phyloP scores from a whole-genome alignment of 2,888 invertebrate species.

The Drosophila pegasa region DNA sequence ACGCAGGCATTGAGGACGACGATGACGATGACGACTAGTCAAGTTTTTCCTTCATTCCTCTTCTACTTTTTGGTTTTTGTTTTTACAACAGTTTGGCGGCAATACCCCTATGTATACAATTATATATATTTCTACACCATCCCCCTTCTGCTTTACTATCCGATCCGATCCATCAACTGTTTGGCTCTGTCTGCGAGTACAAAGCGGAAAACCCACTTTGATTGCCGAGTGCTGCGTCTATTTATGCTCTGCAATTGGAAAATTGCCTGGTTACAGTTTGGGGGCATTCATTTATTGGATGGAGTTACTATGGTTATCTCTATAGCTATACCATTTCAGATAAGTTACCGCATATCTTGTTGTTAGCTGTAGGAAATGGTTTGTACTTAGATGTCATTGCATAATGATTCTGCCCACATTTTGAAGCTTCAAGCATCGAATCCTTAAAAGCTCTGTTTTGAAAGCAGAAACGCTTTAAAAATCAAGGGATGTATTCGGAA shows the following conservation, averaged over 20 bases:
- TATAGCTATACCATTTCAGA: conserved; percentile 4
- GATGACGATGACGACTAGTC: conserved; percentile 40
- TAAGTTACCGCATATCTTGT: conserved; percentile 27
- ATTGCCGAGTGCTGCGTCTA: conserved; percentile 43
- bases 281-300: conserved; percentile 25
- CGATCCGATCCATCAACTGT: conserved; percentile 6
- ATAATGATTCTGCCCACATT: neutral
- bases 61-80: conserved; percentile 36
- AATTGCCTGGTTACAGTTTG: conserved; percentile 43
- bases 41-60: conserved; percentile 36
- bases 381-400: neutral
- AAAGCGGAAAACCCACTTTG: conserved; percentile 57
- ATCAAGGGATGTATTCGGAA: too few species aligned
- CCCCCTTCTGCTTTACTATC: neutral
- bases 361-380: neutral
- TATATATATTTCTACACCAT: neutral
- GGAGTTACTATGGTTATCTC: conserved; percentile 19
- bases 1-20: conserved; percentile 46
- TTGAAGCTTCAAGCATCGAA: neutral
- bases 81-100: conserved; percentile 51
- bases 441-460: neutral
- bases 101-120: conserved; percentile 16
- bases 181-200: conserved; percentile 16
- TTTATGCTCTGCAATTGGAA: conserved; percentile 48
- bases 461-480: too few species aligned